Evolutionary conservation across 2,888 invertebrate genomes (phyloP), one percentile per base, ranked within the genome.

Genomic region (Coleophora flavipennella): DNA sequence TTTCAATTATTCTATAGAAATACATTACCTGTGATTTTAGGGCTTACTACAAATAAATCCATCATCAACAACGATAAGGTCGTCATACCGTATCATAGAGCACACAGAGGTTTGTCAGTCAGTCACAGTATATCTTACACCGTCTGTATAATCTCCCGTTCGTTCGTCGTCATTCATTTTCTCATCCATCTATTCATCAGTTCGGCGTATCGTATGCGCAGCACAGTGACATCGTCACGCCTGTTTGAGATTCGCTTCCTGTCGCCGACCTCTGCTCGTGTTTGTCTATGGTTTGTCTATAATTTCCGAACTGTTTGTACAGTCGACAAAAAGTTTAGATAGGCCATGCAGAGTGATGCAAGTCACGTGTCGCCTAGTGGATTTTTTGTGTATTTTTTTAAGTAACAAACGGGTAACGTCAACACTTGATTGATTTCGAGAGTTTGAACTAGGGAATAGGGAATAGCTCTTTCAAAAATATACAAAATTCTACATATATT

Each of bases 301-400:
- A 70, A 72, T 75, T 66, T 64, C 53, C 57, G 53, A 66, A 68
- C 59, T 68, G 70, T 73, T 73, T 67, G 57, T 57, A 59, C 56
- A 63, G 59, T 56, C 48, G 43, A 53, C 46, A 43, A 42, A 59
- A 55, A 46, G 55, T 62, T 64, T 57, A 55, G 56, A 65, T 64
- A 61, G 60, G 55, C 51, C n/a, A n/a, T n/a, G 60, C 61, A 58
- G 67, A 70, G 67, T 66, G 63, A 71, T 60, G 70, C 73, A 61
- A 72, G 73, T 75, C 77, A 77, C 59, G 61, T 55, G 53, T 54
- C 59, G 59, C 60, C 20, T 20, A 20, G 50, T 51, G 43, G 37
- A 51, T 48, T 53, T 50, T 52, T 51, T 49, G 50, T 52, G 50
- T 59, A 46, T 59, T 59, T 56, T 55, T 48, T 48, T 46, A 53